Evolutionary conservation across 2,113 vertebrate species (phyloP).

Genomic region (Pimephales promelas): DNA sequence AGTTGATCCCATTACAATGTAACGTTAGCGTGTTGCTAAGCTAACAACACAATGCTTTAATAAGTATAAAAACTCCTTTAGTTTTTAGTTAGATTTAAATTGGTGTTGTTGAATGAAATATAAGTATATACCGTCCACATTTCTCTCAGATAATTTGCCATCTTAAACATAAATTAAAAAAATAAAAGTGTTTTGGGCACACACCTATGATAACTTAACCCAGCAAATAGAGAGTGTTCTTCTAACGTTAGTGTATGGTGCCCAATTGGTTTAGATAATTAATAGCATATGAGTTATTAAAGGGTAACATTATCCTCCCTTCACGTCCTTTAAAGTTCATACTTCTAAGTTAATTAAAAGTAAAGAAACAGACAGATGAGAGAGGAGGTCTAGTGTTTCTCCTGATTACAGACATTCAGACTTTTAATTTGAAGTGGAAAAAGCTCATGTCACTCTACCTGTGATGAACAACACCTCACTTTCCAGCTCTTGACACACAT

Average conservation of each 20-base stretch:
- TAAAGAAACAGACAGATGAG: neutral
- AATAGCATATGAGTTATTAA: conserved; percentile 2
- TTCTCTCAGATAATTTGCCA: neutral
- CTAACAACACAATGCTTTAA: neutral
- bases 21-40: neutral
- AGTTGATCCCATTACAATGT: neutral
- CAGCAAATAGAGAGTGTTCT: neutral
- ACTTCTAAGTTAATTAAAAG: conserved; percentile 27
- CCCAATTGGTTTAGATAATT: neutral
- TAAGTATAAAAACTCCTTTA: neutral
- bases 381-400: conserved; percentile 8
- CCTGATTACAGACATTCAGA: conserved; percentile 35
- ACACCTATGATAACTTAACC: neutral
- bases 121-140: neutral
- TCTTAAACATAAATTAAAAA: neutral
- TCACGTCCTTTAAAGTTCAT: neutral
- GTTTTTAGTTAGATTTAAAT: too few relatives aligned
- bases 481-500: neutral
- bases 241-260: too few relatives aligned
- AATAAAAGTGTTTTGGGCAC: neutral
- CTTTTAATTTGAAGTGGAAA: conserved; percentile 4
- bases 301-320: neutral
- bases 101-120: too few relatives aligned
- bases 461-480: neutral
- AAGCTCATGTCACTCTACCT: neutral